Evolutionary conservation across 2,797 vertebrate species (phyloP).

Genomic region (Orestias chungarensis): DNA sequence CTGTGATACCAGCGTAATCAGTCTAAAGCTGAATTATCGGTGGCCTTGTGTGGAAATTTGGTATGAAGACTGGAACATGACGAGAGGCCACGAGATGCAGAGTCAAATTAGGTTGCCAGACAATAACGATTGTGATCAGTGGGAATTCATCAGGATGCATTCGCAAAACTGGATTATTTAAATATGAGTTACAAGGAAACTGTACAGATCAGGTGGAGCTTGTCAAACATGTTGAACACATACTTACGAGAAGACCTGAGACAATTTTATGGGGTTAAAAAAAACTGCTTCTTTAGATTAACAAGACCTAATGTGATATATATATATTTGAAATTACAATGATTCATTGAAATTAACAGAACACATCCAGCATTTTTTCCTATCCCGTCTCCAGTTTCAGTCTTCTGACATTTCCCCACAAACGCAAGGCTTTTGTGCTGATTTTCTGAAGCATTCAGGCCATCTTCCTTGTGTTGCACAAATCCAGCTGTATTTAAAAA

Average conservation of each 20-base stretch:
- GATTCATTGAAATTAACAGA: constrained; percentile 44
- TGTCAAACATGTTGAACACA: constrained; percentile 22
- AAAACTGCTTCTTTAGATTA: constrained; percentile 32
- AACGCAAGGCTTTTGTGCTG: constrained; percentile 33
- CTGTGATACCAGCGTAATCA: constrained; percentile 68
- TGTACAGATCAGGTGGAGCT: constrained; percentile 20
- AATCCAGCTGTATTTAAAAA: constrained; percentile 85
- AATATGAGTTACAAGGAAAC: constrained; percentile 35
- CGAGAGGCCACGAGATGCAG: constrained; percentile 33
- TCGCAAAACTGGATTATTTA: constrained; percentile 35
- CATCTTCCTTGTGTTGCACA: constrained; percentile 50
- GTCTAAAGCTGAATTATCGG: constrained; percentile 65
- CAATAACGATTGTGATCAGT: constrained; percentile 20
- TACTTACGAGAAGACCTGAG: constrained; percentile 24
- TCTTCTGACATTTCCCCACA: constrained; percentile 67
- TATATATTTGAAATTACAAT: constrained; percentile 43
- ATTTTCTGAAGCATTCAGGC: constrained; percentile 55
- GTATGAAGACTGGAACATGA: constrained; percentile 54
- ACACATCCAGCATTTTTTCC: constrained; percentile 34
- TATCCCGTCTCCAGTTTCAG: constrained; percentile 58
- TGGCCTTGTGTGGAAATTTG: constrained; percentile 53
- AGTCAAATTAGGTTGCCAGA: constrained; percentile 39
- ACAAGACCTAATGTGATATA: constrained; percentile 43
- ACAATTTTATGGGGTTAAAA: constrained; percentile 28
- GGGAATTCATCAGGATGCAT: constrained; percentile 42